Percentiles rank a stretch among this genome's conserved stretches.
Evolutionary conservation across 2,797 vertebrate species (phyloP).

Genomic region (Chloroceryle inda): DNA sequence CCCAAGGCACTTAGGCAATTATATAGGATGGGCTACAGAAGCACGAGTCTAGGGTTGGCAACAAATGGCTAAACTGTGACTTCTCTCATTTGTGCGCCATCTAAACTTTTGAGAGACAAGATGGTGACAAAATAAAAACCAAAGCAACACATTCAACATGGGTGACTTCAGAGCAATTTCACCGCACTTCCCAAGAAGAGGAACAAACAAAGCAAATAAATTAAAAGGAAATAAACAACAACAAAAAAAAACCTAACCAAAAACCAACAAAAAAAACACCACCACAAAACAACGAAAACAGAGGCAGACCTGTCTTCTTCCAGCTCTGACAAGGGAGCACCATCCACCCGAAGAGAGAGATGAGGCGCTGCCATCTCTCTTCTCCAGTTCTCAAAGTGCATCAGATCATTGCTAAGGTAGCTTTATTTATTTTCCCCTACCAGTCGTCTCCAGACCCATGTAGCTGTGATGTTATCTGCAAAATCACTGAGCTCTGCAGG

Average conservation of each 20-base stretch:
- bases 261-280: too few species aligned
- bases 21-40: neutral
- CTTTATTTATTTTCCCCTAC: neutral
- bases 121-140: neutral
- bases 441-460: neutral
- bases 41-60: neutral
- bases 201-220: neutral
- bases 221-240: too few species aligned
- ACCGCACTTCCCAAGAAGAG: neutral
- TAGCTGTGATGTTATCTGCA: neutral
- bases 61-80: neutral
- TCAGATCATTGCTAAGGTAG: neutral
- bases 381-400: neutral
- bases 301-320: too few species aligned
- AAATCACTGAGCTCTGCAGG: neutral
- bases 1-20: neutral
- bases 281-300: too few species aligned
- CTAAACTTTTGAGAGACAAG: neutral
- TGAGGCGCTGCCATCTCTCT: neutral
- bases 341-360: neutral
- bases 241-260: too few species aligned
- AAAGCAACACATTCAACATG: neutral
- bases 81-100: neutral
- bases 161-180: neutral
- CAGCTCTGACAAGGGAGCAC: neutral